phyloP scores from a whole-genome alignment of 1,140 invertebrate genomes.

The Pollicipes pollicipes region DNA sequence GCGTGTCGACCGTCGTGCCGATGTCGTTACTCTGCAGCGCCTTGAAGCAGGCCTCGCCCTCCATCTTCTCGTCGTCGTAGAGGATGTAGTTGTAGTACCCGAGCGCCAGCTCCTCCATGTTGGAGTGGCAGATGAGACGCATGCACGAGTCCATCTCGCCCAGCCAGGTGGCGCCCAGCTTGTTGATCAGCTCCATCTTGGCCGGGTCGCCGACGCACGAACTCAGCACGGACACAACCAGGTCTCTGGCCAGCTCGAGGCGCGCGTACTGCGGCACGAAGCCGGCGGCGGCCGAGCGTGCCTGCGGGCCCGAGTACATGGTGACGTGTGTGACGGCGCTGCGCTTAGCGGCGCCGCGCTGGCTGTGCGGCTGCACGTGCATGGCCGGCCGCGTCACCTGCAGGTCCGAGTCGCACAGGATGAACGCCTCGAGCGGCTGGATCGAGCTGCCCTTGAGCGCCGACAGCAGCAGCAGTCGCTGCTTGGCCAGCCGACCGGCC shows the following conservation, averaged over 20 bases:
- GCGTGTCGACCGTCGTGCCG: neutral
- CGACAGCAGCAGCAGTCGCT: neutral
- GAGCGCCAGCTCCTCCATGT: neutral
- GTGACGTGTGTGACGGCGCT: neutral
- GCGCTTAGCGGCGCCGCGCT: neutral
- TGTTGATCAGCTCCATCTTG: conserved; percentile 4
- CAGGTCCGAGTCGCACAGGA: neutral
- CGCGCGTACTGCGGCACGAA: conserved; percentile 5
- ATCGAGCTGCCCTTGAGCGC: neutral
- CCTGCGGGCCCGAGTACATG: conserved; percentile 4
- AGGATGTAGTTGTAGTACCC: conserved; percentile 2
- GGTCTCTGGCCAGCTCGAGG: neutral
- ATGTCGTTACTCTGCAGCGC: conserved; percentile 4
- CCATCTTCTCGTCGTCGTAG: neutral
- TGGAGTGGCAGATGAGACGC: neutral
- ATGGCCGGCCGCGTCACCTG: neutral
- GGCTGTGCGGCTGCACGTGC: neutral
- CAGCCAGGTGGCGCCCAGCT: neutral
- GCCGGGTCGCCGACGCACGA: conserved; percentile 1
- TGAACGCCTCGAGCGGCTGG: conserved; percentile 4
- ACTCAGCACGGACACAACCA: conserved; percentile 1
- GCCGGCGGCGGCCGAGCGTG: neutral
- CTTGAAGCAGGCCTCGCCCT: conserved; percentile 3
- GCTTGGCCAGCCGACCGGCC: neutral
- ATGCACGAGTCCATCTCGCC: neutral